A percentile compares a stretch with the other conserved stretches of the same genome.
Conservation (phyloP, 2,797 vertebrate genomes). For the Tangara arthus region DNA sequence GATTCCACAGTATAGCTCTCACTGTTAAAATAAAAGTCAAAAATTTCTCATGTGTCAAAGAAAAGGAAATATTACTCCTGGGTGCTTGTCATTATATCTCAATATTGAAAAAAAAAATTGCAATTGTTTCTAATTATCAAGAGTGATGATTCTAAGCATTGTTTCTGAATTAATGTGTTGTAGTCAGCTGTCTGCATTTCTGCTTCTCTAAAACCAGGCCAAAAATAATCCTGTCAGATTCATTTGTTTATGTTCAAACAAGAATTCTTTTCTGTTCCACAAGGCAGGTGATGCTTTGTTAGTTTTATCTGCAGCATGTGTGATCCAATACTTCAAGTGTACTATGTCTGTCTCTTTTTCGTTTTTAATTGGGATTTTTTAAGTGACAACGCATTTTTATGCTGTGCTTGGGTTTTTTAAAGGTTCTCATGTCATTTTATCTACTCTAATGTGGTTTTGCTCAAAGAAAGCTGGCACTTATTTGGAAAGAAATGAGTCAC, state of each 20-base stretch:
- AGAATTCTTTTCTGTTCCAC: background rate
- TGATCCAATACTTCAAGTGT: background rate
- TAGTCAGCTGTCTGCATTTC: background rate
- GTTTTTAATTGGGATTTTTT: background rate
- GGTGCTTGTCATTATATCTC: background rate
- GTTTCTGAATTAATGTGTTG: background rate
- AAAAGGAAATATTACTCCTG: background rate
- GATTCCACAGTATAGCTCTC: background rate
- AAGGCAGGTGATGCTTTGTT: background rate
- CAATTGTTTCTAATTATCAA: background rate
- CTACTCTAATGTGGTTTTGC: background rate
- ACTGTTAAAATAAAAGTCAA: background rate
- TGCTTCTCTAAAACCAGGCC: background rate
- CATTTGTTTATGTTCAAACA: background rate
- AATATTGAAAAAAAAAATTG: background rate
- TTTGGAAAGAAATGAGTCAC: background rate
- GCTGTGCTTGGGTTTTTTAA: background rate
- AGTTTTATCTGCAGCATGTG: background rate
- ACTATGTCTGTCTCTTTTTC: background rate
- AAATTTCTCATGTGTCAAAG: background rate
- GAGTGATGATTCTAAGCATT: background rate
- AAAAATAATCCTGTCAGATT: background rate
- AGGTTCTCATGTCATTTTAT: background rate
- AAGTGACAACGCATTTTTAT: background rate
- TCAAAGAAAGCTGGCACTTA: background rate